Evolutionary conservation across 2,888 invertebrate species (phyloP).

Genomic region (Agrochola litura): DNA sequence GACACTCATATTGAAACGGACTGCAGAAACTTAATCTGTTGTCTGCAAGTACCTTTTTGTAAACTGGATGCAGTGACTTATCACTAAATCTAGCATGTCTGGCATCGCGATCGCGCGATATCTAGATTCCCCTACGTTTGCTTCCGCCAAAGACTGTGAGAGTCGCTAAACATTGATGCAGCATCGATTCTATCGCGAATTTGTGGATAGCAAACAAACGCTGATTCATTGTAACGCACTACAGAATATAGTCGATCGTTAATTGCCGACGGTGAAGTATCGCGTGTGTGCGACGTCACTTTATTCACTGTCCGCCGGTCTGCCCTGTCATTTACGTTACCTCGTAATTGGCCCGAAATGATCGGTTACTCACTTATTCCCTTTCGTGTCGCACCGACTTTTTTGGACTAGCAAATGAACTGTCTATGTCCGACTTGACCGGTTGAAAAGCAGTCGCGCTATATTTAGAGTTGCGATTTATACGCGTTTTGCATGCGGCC

Average conservation of each 20-base stretch:
- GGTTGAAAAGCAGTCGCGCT: conserved; percentile 51
- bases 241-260: conserved; percentile 8
- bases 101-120: conserved; percentile 1
- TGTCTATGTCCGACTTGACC: conserved; percentile 36
- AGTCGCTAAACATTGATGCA: background rate
- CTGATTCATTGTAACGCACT: conserved; percentile 16
- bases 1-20: background rate
- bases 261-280: conserved; percentile 9
- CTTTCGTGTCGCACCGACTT: conserved; percentile 52
- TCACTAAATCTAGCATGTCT: conserved; percentile 10
- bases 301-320: background rate
- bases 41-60: background rate
- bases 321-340: conserved; percentile 53
- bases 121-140: background rate
- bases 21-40: background rate
- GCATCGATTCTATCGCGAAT: background rate
- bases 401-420: conserved; percentile 64
- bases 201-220: conserved; percentile 1
- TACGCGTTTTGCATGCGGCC: conserved; percentile 56
- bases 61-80: conserved; percentile 12
- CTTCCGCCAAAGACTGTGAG: conserved; percentile 4
- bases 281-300: conserved; percentile 23
- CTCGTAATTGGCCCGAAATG: conserved; percentile 60
- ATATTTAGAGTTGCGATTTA: conserved; percentile 54
- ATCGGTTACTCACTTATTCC: conserved; percentile 51